These are phyloP conservation scores for Neogale vison DNA, from an alignment of 2,113 vertebrate genomes.

Conservation along the genomic window DNA sequence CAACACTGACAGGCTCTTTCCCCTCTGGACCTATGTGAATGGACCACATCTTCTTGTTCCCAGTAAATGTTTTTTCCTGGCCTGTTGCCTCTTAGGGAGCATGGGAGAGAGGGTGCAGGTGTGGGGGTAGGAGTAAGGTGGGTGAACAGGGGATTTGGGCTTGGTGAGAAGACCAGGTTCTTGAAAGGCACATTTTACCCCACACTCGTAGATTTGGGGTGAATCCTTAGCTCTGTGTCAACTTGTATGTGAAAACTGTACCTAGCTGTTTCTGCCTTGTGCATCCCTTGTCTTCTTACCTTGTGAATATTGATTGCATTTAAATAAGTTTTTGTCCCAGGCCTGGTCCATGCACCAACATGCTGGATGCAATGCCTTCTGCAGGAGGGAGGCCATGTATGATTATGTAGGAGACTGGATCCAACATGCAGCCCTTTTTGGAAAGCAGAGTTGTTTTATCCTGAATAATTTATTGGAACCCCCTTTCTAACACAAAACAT, in stretches of 20 bases:
- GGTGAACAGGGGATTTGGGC: background rate
- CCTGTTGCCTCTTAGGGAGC: background rate
- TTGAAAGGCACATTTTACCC: accelerated
- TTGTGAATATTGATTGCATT: slow-evolving; percentile 79
- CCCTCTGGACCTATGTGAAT: background rate
- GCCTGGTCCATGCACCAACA: slow-evolving; percentile 58
- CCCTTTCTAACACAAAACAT: slow-evolving; percentile 40
- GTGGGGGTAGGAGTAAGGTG: accelerated
- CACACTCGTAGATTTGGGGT: background rate
- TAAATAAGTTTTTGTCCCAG: slow-evolving; percentile 72
- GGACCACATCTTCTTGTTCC: background rate
- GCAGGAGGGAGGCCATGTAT: background rate
- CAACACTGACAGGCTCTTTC: background rate
- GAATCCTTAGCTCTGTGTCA: slow-evolving; percentile 70
- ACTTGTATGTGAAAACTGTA: slow-evolving; percentile 78
- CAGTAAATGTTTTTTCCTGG: background rate
- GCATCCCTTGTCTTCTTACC: slow-evolving; percentile 56
- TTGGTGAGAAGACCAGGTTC: background rate
- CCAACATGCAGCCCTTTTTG: slow-evolving; percentile 47
- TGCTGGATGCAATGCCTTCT: background rate
- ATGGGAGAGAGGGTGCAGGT: background rate
- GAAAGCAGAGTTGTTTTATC: slow-evolving; percentile 54
- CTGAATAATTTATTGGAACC: slow-evolving; percentile 74
- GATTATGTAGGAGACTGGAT: slow-evolving; percentile 60
- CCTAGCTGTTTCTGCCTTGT: slow-evolving; percentile 20